Evolutionary conservation across 1,140 invertebrate genomes (phyloP), one percentile per base, ranked within the genome.

Genomic region (Zaprionus tsacasi): DNA sequence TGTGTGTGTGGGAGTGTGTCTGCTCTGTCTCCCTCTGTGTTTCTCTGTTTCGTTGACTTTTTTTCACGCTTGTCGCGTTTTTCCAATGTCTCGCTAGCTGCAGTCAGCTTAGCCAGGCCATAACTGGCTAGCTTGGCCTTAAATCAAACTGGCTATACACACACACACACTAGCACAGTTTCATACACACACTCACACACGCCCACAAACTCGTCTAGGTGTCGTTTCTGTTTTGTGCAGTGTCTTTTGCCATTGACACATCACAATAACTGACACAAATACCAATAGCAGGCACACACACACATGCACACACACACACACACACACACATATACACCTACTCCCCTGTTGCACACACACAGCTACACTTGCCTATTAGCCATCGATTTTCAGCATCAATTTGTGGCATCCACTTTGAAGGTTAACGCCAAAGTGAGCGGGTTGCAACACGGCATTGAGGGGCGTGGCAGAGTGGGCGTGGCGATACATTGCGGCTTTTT

Each of bases 371-470:
- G 69, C 63, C 76, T 78, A 88, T 88, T 82, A 79, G 79, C 76
- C 72, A 88, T 88, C 83, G 82, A 88, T 87, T 88, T 78, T 75
- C 72, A 79, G 45, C 69, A 66, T 70, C 82, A 87, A 87, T 87
- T 87, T 87, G 82, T 56, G 79, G 82, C 66, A 70, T 74, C 40
- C 79, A 76, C 66, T 76, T 76, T 77, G 66, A 87, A 87, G 82
- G 82, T 87, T 87, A 78, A 58, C 59, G 58, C 55, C 56, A 58
- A 52, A 15, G 13, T 4, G 57, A 25, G 33, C 25, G 52, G 13
- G 50, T 11, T 30, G 13, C 27, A 36, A 6, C n/a, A 70, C 17
- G 52, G 58, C 50, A 58, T 30, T 3, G 70, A 25, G 60, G 66
- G 70, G 43, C 36, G 30, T 7, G 25, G 33, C 30, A 59, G 12